These are phyloP conservation scores for Rhea americana DNA, from an alignment of 2,113 vertebrate genomes.

Conservation along the genomic window DNA sequence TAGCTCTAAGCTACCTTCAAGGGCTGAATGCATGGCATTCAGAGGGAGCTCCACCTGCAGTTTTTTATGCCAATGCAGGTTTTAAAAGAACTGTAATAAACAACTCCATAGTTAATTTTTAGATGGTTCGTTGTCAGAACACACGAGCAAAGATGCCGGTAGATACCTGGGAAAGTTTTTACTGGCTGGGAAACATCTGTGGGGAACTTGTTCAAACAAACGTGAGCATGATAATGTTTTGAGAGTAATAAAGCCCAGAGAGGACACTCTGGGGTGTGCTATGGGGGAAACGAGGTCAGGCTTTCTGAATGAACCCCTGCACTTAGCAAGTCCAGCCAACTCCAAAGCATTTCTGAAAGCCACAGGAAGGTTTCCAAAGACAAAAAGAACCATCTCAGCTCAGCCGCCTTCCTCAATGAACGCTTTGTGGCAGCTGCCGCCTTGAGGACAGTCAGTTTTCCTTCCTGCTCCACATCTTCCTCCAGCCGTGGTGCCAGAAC, in stretches of 20 bases:
- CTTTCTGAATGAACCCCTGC: background rate
- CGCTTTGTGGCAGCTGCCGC: constrained; percentile 2
- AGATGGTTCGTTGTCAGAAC: background rate
- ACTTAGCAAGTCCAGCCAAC: background rate
- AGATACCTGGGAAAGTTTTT: background rate
- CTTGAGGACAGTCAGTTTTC: constrained; percentile 1
- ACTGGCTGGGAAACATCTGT: background rate
- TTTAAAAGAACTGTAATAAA: background rate
- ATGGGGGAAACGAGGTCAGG: constrained; percentile 27
- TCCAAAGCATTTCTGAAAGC: background rate
- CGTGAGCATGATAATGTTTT: accelerated
- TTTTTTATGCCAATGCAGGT: accelerated
- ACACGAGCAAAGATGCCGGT: background rate
- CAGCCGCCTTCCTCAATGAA: constrained; percentile 7
- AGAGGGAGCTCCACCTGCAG: no score
- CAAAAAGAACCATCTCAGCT: background rate
- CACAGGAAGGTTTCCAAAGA: background rate
- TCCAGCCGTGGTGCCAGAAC: background rate
- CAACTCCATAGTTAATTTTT: background rate
- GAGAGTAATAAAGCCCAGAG: background rate
- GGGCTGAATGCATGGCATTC: background rate
- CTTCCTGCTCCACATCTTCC: background rate
- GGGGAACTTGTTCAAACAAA: background rate
- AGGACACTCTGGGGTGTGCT: background rate
- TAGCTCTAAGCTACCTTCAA: background rate